Evolutionary conservation across 2,888 invertebrate genomes (phyloP).

Genomic region (Tipula helvola): DNA sequence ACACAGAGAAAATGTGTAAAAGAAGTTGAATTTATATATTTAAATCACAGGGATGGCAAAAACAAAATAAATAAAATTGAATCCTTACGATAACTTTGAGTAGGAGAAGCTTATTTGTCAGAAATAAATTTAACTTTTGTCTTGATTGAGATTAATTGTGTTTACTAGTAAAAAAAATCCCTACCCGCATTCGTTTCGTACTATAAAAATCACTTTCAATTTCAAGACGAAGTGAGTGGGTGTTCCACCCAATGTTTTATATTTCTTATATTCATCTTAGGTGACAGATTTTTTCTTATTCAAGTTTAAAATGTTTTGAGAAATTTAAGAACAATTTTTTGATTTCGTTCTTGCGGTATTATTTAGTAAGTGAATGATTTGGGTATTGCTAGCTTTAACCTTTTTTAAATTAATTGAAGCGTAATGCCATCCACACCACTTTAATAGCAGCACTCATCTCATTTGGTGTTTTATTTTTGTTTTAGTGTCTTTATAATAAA

Average conservation of each 20-base stretch:
- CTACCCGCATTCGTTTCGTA: neutral
- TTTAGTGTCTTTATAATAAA: too few relatives aligned
- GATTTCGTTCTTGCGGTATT: too few relatives aligned
- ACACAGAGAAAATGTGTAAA: neutral
- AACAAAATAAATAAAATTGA: neutral
- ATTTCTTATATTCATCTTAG: neutral
- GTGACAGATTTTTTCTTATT: neutral
- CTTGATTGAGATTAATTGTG: neutral
- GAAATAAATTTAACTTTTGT: neutral
- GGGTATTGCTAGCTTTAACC: too few relatives aligned
- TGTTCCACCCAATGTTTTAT: neutral
- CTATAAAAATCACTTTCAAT: neutral
- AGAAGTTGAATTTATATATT: neutral
- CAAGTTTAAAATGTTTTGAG: too few relatives aligned
- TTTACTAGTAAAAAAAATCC: neutral
- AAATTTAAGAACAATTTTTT: too few relatives aligned
- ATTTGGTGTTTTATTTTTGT: too few relatives aligned
- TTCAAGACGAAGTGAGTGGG: too few relatives aligned
- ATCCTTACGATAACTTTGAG: neutral
- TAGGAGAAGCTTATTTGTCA: neutral
- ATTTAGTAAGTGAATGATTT: too few relatives aligned
- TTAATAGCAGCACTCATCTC: too few relatives aligned
- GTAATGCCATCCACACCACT: too few relatives aligned
- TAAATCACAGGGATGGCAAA: neutral
- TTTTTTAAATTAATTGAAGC: too few relatives aligned